Conservation (phyloP, 2,113 vertebrate genomes). For the Tachuris rubrigastra region DNA sequence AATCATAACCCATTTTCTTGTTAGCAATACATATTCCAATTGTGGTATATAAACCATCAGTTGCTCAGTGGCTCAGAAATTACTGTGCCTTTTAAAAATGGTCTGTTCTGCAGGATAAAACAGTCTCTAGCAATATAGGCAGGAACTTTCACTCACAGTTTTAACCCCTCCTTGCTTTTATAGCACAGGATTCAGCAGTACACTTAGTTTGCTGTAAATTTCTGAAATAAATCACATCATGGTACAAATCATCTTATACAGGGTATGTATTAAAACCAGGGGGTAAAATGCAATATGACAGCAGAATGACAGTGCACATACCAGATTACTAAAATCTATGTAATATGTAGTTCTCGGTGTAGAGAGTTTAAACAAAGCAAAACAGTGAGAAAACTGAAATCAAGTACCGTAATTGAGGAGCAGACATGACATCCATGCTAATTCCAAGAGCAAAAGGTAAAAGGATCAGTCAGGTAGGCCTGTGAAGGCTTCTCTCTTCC, state of each 20-base stretch:
- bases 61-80: neutral
- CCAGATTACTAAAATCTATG: neutral
- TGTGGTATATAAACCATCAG: neutral
- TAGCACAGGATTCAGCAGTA: neutral
- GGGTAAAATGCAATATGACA: neutral
- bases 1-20: constrained; percentile 51
- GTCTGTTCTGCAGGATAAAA: constrained; percentile 27
- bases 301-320: neutral
- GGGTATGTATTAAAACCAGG: neutral
- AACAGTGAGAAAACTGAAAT: neutral
- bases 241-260: neutral
- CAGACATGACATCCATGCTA: neutral
- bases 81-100: neutral
- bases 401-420: neutral
- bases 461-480: neutral
- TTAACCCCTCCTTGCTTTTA: constrained; percentile 19
- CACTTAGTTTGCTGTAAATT: constrained; percentile 33
- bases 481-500: neutral
- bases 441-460: constrained; percentile 2
- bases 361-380: constrained; percentile 23
- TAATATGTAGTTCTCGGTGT: neutral
- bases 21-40: neutral
- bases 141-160: constrained; percentile 23
- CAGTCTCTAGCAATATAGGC: constrained; percentile 9
- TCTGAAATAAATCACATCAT: neutral